Percentiles rank a stretch among this genome's conserved stretches.
Conservation (phyloP, 2,888 invertebrate genomes). For the Diadromus collaris region DNA sequence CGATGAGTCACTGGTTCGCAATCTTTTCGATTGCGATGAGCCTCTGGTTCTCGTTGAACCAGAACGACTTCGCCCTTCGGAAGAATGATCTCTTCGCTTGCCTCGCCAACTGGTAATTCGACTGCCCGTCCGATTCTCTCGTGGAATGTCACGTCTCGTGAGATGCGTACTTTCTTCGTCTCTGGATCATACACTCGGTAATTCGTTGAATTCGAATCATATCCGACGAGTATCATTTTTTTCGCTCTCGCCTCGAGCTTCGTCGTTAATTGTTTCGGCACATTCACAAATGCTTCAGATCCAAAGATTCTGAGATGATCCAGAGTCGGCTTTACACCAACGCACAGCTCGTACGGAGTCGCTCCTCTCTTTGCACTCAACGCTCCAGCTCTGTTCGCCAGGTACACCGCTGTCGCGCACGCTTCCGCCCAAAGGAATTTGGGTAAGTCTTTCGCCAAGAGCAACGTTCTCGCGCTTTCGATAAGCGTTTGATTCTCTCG, state of each 20-base stretch:
- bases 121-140: constrained; percentile 12
- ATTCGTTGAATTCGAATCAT: neutral
- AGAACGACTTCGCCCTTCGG: neutral
- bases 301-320: neutral
- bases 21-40: too few relatives aligned
- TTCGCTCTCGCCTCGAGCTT: neutral
- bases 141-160: constrained; percentile 8
- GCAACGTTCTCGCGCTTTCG: too few relatives aligned
- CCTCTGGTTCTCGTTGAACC: neutral
- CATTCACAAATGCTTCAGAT: neutral
- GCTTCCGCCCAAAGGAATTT: too few relatives aligned
- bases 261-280: neutral
- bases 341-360: neutral
- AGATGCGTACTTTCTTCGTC: neutral
- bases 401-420: too few relatives aligned
- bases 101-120: neutral
- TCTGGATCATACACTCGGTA: neutral
- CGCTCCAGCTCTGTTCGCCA: neutral
- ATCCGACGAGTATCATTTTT: neutral
- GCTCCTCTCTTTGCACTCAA: neutral
- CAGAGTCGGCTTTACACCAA: neutral
- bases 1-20: too few relatives aligned
- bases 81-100: neutral
- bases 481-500: too few relatives aligned
- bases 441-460: too few relatives aligned